Percentiles rank a stretch among this genome's conserved stretches.
Evolutionary conservation across 2,113 vertebrate species (phyloP).

Genomic region (Uria aalge): DNA sequence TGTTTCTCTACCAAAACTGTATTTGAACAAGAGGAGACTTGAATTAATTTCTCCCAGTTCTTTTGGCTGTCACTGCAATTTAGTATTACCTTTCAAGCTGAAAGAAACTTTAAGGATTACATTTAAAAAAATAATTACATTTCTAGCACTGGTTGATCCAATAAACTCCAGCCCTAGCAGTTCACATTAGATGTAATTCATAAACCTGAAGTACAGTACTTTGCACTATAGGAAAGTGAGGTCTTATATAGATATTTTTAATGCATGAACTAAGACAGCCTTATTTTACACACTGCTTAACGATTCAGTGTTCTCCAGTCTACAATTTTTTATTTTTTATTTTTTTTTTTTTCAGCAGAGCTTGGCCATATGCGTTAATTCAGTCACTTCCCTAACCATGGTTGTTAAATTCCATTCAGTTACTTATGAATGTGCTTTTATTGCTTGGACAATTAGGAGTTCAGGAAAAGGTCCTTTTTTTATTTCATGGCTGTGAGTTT

Average conservation of each 20-base stretch:
- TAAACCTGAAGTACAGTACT: neutral
- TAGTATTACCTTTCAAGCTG: neutral
- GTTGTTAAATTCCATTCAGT: constrained; percentile 7
- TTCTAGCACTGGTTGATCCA: neutral
- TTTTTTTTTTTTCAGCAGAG: neutral
- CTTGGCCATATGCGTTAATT: neutral
- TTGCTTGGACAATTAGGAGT: constrained; percentile 42
- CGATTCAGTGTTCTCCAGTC: neutral
- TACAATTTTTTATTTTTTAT: neutral
- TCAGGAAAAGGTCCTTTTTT: neutral
- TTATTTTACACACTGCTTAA: constrained; percentile 7
- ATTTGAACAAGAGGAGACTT: neutral
- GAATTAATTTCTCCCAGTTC: neutral
- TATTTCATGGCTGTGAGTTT: constrained; percentile 13
- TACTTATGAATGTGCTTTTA: constrained; percentile 37
- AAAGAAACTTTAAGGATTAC: neutral
- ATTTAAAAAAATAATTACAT: neutral
- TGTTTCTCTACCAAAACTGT: neutral
- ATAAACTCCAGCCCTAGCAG: neutral
- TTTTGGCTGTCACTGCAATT: neutral
- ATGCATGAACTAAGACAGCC: neutral
- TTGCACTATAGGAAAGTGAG: neutral
- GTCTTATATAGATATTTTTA: neutral
- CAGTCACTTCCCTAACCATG: neutral
- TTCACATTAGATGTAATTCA: neutral